Conservation (phyloP, 2,113 vertebrate genomes). For the Potamarius usumacintae region DNA sequence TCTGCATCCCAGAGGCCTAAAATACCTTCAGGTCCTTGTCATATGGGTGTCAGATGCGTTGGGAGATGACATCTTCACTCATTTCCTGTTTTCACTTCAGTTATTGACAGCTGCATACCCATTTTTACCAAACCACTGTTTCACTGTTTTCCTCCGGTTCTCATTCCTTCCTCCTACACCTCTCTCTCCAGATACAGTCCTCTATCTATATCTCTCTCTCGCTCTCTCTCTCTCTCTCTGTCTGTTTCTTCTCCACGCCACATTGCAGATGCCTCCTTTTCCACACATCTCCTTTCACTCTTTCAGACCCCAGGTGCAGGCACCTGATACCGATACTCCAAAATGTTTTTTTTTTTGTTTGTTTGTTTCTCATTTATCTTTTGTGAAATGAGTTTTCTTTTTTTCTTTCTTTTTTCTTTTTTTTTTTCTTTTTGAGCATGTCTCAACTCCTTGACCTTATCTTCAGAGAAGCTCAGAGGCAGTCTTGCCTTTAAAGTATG, state of each 20-base stretch:
- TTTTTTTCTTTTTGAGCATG: neutral
- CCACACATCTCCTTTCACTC: slow-evolving; percentile 54
- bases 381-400: neutral
- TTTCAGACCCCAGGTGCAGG: slow-evolving; percentile 42
- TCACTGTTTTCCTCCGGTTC: slow-evolving; percentile 64
- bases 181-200: slow-evolving; percentile 46
- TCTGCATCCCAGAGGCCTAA: slow-evolving; percentile 31
- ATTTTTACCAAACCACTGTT: slow-evolving; percentile 71
- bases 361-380: neutral
- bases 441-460: neutral
- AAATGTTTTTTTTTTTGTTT: neutral
- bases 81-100: slow-evolving; percentile 76
- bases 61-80: slow-evolving; percentile 58
- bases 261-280: slow-evolving; percentile 42
- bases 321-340: neutral
- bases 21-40: slow-evolving; percentile 46
- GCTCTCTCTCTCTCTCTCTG: slow-evolving; percentile 44
- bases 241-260: slow-evolving; percentile 31
- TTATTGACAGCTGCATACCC: slow-evolving; percentile 73
- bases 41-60: slow-evolving; percentile 50
- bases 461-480: neutral
- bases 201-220: slow-evolving; percentile 58
- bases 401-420: neutral
- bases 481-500: neutral
- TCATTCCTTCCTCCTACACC: slow-evolving; percentile 58